These are phyloP conservation scores for Noctilio leporinus DNA, from an alignment of 2,113 vertebrate species.

Conservation along the genomic window DNA sequence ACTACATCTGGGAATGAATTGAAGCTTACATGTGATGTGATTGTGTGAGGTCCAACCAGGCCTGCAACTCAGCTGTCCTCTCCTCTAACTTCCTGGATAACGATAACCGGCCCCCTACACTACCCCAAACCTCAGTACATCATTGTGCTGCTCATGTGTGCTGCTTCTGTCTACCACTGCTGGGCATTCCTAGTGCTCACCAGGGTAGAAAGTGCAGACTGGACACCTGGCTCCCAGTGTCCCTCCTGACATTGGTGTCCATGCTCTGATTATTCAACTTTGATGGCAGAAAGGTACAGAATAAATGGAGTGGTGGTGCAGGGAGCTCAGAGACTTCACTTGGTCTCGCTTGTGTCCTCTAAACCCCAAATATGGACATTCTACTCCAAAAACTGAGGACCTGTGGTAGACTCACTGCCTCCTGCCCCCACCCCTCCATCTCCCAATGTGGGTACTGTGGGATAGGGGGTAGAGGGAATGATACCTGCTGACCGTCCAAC, in stretches of 20 bases:
- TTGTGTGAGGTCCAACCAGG: neutral
- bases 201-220: neutral
- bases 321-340: neutral
- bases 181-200: too few species aligned
- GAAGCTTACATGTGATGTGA: neutral
- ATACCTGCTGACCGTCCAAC: neutral
- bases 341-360: neutral
- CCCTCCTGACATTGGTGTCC: neutral
- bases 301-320: neutral
- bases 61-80: neutral
- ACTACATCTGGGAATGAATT: neutral
- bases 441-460: neutral
- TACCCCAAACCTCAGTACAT: neutral
- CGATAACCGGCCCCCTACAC: neutral
- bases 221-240: neutral
- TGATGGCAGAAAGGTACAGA: neutral
- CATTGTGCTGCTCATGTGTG: accelerated
- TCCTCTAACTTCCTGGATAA: neutral
- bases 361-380: neutral
- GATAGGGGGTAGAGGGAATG: too few species aligned
- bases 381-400: neutral
- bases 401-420: neutral
- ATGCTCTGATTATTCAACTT: neutral
- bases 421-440: neutral
- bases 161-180: neutral